Conservation (phyloP, 2,113 vertebrate genomes). For the Heterochromis multidens region DNA sequence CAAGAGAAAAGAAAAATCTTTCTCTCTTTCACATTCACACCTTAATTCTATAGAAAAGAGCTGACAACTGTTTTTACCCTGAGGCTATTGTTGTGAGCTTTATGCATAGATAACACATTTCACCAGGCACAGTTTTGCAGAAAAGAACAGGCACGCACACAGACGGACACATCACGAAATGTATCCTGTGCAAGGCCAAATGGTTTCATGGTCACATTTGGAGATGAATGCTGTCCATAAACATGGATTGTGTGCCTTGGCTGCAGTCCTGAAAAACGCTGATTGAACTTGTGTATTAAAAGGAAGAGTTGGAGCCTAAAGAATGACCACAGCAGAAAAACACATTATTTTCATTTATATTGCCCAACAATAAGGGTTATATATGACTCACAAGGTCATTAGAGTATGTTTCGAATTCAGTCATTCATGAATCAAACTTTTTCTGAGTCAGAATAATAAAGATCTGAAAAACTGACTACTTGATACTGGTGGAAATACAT, state of each 20-base stretch:
- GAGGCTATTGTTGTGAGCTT: conserved; percentile 9
- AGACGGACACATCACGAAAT: background rate
- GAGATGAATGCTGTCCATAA: conserved; percentile 21
- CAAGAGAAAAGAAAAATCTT: background rate
- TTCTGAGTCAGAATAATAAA: background rate
- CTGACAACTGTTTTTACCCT: conserved; percentile 7
- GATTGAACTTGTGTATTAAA: conserved; percentile 17
- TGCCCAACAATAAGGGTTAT: conserved; percentile 23
- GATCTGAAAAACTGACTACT: background rate
- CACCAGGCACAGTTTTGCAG: background rate
- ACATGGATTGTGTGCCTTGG: conserved; percentile 34
- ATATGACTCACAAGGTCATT: conserved; percentile 16
- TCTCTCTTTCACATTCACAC: background rate
- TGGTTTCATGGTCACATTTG: conserved; percentile 19
- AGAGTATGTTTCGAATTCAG: background rate
- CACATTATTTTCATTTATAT: conserved; percentile 20
- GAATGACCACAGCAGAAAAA: conserved; percentile 8
- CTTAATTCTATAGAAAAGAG: conserved; percentile 10
- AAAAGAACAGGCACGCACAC: background rate
- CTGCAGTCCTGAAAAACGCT: conserved; percentile 28
- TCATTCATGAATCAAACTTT: background rate
- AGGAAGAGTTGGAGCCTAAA: background rate
- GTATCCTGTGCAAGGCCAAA: conserved; percentile 21
- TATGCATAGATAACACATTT: conserved; percentile 20
- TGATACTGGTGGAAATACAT: background rate